phyloP scores from a whole-genome alignment of 2,888 invertebrate species.

The Nasonovia ribisnigri region DNA sequence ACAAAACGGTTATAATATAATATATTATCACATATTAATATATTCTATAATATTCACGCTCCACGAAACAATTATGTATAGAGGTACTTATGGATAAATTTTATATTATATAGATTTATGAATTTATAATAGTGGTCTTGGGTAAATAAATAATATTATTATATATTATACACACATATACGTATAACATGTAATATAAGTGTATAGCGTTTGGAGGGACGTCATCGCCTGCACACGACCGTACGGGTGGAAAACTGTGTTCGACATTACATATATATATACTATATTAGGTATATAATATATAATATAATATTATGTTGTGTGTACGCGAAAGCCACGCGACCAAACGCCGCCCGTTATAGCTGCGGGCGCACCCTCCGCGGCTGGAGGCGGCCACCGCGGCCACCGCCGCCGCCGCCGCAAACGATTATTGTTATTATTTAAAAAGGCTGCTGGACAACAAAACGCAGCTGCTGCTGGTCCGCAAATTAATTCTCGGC shows the following conservation, averaged over 20 bases:
- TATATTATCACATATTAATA: background rate
- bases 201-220: background rate
- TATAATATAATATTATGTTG: constrained; percentile 20
- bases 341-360: constrained; percentile 50
- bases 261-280: background rate
- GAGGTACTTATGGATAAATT: background rate
- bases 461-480: constrained; percentile 52
- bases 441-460: constrained; percentile 28
- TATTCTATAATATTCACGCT: background rate
- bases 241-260: constrained; percentile 16
- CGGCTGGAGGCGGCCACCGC: background rate
- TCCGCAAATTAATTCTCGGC: constrained; percentile 58
- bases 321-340: constrained; percentile 59
- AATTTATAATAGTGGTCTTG: background rate
- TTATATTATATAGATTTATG: background rate
- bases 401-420: background rate
- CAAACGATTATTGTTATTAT: constrained; percentile 48
- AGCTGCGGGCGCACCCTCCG: constrained; percentile 7
- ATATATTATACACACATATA: background rate
- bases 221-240: background rate
- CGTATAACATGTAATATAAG: too few relatives aligned
- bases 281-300: background rate
- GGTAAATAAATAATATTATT: background rate
- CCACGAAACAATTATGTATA: background rate
- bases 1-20: background rate